These are phyloP conservation scores for Poeciliopsis occidentalis DNA, from an alignment of 2,113 vertebrate genomes.

Conservation along the genomic window DNA sequence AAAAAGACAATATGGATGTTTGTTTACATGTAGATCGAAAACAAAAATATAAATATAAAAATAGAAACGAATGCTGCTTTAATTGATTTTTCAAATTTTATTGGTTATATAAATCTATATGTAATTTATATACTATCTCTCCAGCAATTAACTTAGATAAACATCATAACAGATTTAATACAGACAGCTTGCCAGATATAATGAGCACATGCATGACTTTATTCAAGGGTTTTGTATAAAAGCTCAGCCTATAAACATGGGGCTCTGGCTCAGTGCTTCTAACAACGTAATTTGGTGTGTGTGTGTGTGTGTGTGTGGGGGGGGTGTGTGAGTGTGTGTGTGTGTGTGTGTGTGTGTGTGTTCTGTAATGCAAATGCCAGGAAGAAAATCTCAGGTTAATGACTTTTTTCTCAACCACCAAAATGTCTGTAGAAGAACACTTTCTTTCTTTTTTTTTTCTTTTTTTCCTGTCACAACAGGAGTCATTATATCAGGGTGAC, in stretches of 20 bases:
- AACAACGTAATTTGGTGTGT: background rate
- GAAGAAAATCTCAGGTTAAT: conserved; percentile 34
- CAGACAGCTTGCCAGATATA: conserved; percentile 1
- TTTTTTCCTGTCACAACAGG: conserved; percentile 39
- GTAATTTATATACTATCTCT: too few relatives aligned
- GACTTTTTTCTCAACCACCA: conserved; percentile 39
- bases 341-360: too few relatives aligned
- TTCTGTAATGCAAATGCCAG: background rate
- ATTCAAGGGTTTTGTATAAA: background rate
- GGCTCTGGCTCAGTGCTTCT: background rate
- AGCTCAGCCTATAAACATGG: background rate
- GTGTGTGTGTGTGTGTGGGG: too few relatives aligned
- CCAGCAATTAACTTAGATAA: background rate
- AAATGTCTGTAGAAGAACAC: conserved; percentile 23
- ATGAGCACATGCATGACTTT: conserved; percentile 2
- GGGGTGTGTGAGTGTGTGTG: background rate
- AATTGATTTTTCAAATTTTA: too few relatives aligned
- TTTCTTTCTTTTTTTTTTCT: conserved; percentile 4
- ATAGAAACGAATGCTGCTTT: too few relatives aligned
- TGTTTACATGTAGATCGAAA: too few relatives aligned
- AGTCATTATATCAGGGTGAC: conserved; percentile 48
- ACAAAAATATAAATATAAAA: too few relatives aligned
- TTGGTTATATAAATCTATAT: too few relatives aligned
- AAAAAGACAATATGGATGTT: too few relatives aligned
- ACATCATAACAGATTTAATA: conserved; percentile 3